phyloP scores from a whole-genome alignment of 2,113 vertebrate species.

The Nesoenas mayeri region DNA sequence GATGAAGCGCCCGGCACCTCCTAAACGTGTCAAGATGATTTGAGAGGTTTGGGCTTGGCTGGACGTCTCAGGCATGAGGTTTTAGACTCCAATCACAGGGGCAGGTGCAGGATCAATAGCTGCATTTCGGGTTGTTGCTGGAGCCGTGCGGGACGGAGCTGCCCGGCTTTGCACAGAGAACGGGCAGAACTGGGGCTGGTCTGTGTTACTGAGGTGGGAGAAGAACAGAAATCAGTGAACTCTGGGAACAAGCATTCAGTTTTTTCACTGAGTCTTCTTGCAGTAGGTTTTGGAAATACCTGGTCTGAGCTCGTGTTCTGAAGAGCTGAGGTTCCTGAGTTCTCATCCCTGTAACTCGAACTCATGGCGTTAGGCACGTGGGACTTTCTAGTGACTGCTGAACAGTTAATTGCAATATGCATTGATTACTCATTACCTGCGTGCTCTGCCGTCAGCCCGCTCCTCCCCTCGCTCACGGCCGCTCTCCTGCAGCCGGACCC shows the following conservation, averaged over 20 bases:
- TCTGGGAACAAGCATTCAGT: neutral
- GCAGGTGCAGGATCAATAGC: constrained; percentile 62
- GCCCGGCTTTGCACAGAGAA: too few relatives aligned
- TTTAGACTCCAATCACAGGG: constrained; percentile 58
- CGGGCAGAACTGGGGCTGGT: fast-evolving
- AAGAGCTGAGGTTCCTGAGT: neutral
- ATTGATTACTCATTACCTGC: neutral
- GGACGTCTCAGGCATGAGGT: constrained; percentile 53
- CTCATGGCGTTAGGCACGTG: neutral
- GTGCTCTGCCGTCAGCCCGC: neutral
- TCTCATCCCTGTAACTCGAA: neutral
- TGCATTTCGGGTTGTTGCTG: neutral
- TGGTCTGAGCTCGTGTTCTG: neutral
- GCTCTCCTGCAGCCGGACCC: neutral
- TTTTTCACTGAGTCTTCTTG: neutral
- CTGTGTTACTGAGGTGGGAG: neutral
- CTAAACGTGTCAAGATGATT: constrained; percentile 73
- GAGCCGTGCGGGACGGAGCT: fast-evolving
- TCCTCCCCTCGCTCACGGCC: fast-evolving
- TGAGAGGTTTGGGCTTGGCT: constrained; percentile 64
- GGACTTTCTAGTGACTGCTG: neutral
- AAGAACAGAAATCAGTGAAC: neutral
- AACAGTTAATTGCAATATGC: neutral
- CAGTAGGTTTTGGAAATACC: neutral
- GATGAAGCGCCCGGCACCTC: constrained; percentile 65